phyloP scores from a whole-genome alignment of 2,888 invertebrate genomes.

The Elaeidobius kamerunicus region DNA sequence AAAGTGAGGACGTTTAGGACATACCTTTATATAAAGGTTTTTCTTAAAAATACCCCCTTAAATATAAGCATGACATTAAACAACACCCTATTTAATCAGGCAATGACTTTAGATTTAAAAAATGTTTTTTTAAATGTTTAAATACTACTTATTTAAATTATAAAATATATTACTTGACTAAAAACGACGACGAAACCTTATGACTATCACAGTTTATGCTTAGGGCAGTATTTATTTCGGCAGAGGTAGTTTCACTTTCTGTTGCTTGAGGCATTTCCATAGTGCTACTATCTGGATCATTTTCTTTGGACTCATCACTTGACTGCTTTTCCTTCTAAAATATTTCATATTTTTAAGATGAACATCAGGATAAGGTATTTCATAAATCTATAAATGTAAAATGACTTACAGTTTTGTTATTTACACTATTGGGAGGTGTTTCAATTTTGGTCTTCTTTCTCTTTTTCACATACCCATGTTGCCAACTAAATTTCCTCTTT shows the following conservation, averaged over 20 bases:
- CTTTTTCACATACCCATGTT: conserved; percentile 52
- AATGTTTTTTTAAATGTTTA: too few relatives aligned
- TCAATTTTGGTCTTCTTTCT: conserved; percentile 39
- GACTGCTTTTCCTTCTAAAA: conserved; percentile 34
- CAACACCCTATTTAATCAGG: too few relatives aligned
- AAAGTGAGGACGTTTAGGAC: too few relatives aligned
- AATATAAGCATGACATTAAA: too few relatives aligned
- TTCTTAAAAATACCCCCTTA: too few relatives aligned
- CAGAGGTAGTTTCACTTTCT: conserved; percentile 19
- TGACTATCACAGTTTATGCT: conserved; percentile 45
- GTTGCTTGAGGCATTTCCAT: conserved; percentile 15
- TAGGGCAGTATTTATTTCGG: conserved; percentile 38
- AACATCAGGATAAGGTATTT: too few relatives aligned
- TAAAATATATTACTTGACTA: too few relatives aligned
- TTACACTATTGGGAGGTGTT: conserved; percentile 4
- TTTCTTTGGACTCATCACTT: conserved; percentile 44
- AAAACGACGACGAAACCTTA: conserved; percentile 30
- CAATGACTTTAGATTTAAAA: too few relatives aligned
- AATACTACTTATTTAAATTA: too few relatives aligned
- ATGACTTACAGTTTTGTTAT: conserved; percentile 19
- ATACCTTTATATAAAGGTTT: too few relatives aligned
- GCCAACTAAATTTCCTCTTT: conserved; percentile 52
- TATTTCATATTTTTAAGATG: not conserved
- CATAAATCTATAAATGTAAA: not conserved
- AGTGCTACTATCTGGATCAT: conserved; percentile 35